Conservation (phyloP, 1,140 invertebrate species). For the Pemphigus obesinymphae region DNA sequence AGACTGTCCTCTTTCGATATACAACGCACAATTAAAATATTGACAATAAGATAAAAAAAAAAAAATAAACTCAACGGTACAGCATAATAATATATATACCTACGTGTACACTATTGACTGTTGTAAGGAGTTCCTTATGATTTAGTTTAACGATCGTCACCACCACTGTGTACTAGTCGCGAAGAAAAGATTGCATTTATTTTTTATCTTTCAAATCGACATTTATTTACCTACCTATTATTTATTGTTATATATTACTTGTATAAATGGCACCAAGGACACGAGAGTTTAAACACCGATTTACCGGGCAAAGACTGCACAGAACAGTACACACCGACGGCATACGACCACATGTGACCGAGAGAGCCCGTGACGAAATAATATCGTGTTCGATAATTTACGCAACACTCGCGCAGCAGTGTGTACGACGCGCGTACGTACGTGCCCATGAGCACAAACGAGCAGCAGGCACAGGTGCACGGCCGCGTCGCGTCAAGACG, state of each 20-base stretch:
- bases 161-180: no score
- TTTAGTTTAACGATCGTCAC: no score
- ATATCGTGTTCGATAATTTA: not conserved
- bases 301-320: not conserved
- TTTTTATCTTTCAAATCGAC: not conserved
- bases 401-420: not conserved
- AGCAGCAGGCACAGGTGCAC: conserved; percentile 21
- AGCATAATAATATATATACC: no score
- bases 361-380: not conserved
- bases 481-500: not conserved
- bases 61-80: no score
- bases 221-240: not conserved
- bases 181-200: not conserved
- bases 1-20: no score
- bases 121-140: no score
- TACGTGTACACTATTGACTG: no score
- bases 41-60: no score
- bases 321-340: not conserved
- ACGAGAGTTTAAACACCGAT: not conserved
- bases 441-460: not conserved
- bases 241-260: no score
- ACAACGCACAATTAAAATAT: no score
- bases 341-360: not conserved
- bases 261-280: not conserved
- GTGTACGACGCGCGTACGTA: not conserved